Conservation (phyloP, 2,888 invertebrate species). For the Euzophera pinguis region DNA sequence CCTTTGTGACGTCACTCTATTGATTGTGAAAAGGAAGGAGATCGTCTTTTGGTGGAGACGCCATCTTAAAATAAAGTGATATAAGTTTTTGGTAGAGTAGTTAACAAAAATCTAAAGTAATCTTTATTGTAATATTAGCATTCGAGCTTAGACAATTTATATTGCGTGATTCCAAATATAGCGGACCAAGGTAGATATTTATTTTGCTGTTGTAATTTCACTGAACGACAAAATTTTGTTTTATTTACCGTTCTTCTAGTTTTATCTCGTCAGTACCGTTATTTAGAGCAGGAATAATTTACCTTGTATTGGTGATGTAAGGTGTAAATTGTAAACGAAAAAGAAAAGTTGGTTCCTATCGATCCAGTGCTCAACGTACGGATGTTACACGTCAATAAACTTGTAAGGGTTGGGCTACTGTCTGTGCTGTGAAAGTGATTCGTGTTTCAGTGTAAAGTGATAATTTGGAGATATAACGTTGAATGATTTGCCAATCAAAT, state of each 20-base stretch:
- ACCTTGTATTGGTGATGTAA: conserved; percentile 25
- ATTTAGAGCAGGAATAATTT: conserved; percentile 39
- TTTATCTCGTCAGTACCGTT: conserved; percentile 62
- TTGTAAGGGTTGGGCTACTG: conserved; percentile 69
- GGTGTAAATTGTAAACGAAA: conserved; percentile 28
- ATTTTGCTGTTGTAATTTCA: conserved; percentile 66
- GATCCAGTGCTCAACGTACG: conserved; percentile 66
- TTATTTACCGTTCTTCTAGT: conserved; percentile 68
- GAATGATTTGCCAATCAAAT: not conserved
- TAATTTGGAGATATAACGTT: conserved; percentile 17
- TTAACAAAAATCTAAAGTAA: conserved; percentile 75
- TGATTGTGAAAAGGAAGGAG: conserved; percentile 69
- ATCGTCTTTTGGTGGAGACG: conserved; percentile 76
- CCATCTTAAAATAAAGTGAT: conserved; percentile 80
- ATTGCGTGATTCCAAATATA: conserved; percentile 82
- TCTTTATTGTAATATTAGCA: conserved; percentile 61
- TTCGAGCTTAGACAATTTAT: conserved; percentile 64
- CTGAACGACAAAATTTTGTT: conserved; percentile 54
- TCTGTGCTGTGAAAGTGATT: conserved; percentile 69
- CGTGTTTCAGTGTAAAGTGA: conserved; percentile 32
- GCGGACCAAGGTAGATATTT: conserved; percentile 88
- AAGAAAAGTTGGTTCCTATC: conserved; percentile 52
- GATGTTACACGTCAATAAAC: conserved; percentile 79
- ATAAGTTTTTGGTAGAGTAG: conserved; percentile 82
- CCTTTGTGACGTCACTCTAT: conserved; percentile 75